Base-by-base conservation (phyloP, 2,888 invertebrate species). In the Sepioteuthis lessoniana region DNA sequence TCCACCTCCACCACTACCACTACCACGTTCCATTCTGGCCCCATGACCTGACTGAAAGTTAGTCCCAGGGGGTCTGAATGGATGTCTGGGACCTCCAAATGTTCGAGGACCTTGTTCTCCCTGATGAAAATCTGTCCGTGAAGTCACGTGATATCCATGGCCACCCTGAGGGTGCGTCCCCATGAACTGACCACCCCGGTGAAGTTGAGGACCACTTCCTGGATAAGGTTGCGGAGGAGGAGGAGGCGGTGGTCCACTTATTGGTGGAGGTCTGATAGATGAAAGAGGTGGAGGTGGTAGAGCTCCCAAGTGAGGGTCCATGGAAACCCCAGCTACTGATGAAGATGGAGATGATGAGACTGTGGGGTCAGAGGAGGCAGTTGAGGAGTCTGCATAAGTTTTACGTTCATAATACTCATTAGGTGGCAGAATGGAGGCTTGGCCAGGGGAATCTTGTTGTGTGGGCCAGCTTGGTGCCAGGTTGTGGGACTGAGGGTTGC, bases 31-130 rank as follows among this genome's bases (percentile, higher is more conserved):
- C 76, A 76, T 76, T n/a, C 76, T 76, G 76, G 76, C n/a, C 76
- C 76, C 76, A n/a, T 42, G 91, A 28, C 91, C 31, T n/a, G 91
- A 16, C 28, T 91, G 42, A 28, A 92, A 92, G 31, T 92, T 92
- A 92, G 38, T 21, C 47, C 47, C n/a, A n/a, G 92, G 92, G 19
- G 92, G 46, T 28, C 38, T 42, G 46, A 46, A 92, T n/a, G 46
- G 46, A n/a, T 46, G 92, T 92, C 92, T 42, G 92, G 92, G 46
- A 42, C 92, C 92, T 92, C 46, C 92, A 92, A 92, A 92, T n/a
- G n/a, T 47, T 92, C 92, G 92, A 42, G 42, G 92, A 42, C 46
- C 92, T 92, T 42, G 92, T 46, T 92, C n/a, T 46, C 92, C 92
- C n/a, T 42, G n/a, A n/a, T 38, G 92, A 21, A n/a, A 92, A 42